phyloP scores from a whole-genome alignment of 2,113 vertebrate genomes.

The Antennarius striatus region DNA sequence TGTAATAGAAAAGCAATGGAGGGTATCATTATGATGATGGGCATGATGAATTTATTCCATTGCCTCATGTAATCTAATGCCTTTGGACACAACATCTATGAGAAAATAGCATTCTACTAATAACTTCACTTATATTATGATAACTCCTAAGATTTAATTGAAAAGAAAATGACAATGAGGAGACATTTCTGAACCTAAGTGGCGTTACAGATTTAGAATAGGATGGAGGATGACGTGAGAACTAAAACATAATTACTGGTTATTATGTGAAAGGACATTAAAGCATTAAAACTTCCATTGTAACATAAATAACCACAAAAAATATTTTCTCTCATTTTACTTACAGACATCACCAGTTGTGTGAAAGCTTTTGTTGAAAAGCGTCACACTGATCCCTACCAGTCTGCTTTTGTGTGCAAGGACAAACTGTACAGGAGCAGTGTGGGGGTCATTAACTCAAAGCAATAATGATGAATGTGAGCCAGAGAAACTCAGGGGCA shows the following conservation, averaged over 20 bases:
- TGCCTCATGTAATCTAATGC: slow-evolving; percentile 33
- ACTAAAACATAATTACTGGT: neutral
- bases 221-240: neutral
- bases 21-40: slow-evolving; percentile 51
- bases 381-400: neutral
- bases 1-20: slow-evolving; percentile 61
- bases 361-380: neutral
- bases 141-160: neutral
- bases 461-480: slow-evolving; percentile 41
- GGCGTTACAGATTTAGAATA: too few species aligned
- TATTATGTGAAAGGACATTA: slow-evolving; percentile 2
- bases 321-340: neutral
- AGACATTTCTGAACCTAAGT: neutral
- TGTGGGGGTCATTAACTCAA: slow-evolving; percentile 1
- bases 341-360: neutral
- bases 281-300: neutral
- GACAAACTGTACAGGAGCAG: slow-evolving; percentile 7
- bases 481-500: slow-evolving; percentile 42
- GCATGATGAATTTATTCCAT: slow-evolving; percentile 37
- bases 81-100: neutral
- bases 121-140: too few species aligned
- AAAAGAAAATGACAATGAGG: slow-evolving; percentile 5
- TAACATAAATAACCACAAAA: neutral
- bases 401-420: slow-evolving; percentile 10
- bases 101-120: slow-evolving; percentile 9